Evolutionary conservation across 1,140 invertebrate species (phyloP), one percentile per base, ranked within the genome.

Genomic region (Orius insidiosus): DNA sequence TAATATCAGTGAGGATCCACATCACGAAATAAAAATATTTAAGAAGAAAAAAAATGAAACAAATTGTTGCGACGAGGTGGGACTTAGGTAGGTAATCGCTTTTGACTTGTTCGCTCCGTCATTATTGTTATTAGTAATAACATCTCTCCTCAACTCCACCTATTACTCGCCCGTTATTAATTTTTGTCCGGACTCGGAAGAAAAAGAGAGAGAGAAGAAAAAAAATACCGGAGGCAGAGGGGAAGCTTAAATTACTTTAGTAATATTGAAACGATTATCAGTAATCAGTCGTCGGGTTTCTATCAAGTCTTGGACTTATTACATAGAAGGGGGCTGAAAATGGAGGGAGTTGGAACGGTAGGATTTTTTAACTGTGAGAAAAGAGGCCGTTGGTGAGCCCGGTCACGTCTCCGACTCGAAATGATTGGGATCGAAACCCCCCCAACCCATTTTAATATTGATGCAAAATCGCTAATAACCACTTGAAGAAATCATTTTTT

Each of bases 231-330:
- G 11, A 5, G 11, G 9, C 16, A 4, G 9, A n/a, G 24, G 16
- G 41, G 9, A 30, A 10, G n/a, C 24, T 43, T 30, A 43, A 43
- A 43, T 43, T 43, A 30, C 41, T 43, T 43, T 31, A 30, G 41
- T 43, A 30, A 43, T 43, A 43, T 43, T 43, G 19, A 43, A 43
- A 43, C 41, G 41, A 43, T 43, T 43, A 43, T 43, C 41, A 43
- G 41, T 43, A 43, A 43, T 43, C 41, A 43, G 41, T 43, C 41
- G 41, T 43, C 31, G 11, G 38, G 38, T 24, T 24, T 24, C 24
- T 24, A 24, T 24, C 24, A 24, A 24, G 24, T 24, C 24, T 7
- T 24, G 24, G 24, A 24, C 24, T 24, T 24, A 24, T 24, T 14
- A 18, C 9, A 15, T 36, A 9, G 9, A 9, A 36, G n/a, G 35